Conservation (phyloP, 1,140 invertebrate species). For the Pomacea maculata region DNA sequence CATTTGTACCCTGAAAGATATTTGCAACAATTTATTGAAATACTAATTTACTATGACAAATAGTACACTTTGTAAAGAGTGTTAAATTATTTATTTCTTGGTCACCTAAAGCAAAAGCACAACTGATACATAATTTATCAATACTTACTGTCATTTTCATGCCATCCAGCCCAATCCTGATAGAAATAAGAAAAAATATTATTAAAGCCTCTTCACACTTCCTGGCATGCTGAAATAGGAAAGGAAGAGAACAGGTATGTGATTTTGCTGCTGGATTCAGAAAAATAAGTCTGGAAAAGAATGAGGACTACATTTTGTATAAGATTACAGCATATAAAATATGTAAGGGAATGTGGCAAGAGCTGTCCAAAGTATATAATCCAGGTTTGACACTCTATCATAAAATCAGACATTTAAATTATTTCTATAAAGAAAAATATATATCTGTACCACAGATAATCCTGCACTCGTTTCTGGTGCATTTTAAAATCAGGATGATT, state of each 20-base stretch:
- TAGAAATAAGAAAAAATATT: neutral
- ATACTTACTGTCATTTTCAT: constrained; percentile 60
- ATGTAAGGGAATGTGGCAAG: too few species aligned
- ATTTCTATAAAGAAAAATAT: too few species aligned
- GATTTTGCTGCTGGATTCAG: too few species aligned
- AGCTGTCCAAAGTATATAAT: too few species aligned
- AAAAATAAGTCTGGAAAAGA: too few species aligned
- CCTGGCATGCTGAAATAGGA: too few species aligned
- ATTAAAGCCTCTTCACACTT: neutral
- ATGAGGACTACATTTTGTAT: too few species aligned
- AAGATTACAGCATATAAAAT: too few species aligned
- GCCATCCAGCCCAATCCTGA: constrained; percentile 53
- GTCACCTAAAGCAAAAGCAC: too few species aligned
- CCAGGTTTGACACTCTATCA: too few species aligned
- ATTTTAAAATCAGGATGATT: constrained; percentile 37
- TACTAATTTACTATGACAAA: neutral
- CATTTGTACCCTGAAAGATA: constrained; percentile 53
- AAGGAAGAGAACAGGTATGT: too few species aligned
- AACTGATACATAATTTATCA: neutral
- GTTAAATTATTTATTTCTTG: neutral
- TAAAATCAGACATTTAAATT: too few species aligned
- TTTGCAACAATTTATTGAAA: neutral
- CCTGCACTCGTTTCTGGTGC: constrained; percentile 51
- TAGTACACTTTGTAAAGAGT: neutral
- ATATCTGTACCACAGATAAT: constrained; percentile 53